Conservation (phyloP, 2,113 vertebrate genomes). For the Erythrolamprus reginae region DNA sequence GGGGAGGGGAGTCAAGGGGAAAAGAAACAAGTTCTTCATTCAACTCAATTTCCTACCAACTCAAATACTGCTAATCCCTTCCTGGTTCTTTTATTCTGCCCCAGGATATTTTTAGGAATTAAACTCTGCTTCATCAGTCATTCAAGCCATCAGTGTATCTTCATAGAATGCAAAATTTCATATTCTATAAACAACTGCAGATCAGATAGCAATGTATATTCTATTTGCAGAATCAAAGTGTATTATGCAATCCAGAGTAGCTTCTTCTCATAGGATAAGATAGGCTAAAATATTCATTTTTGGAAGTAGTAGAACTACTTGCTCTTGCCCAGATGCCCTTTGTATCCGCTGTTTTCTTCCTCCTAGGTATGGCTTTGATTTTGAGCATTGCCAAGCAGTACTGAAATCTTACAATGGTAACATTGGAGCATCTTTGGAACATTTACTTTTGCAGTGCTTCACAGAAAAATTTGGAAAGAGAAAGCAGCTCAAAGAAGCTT, state of each 20-base stretch:
- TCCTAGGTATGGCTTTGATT: constrained; percentile 87
- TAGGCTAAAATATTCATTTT: background rate
- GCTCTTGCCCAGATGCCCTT: background rate
- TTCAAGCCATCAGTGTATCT: background rate
- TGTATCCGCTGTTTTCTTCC: background rate
- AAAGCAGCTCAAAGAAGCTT: constrained; percentile 61
- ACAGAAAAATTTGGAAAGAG: constrained; percentile 76
- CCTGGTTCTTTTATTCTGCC: background rate
- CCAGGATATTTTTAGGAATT: background rate
- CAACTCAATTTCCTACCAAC: background rate
- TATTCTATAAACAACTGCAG: background rate
- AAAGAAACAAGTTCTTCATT: background rate
- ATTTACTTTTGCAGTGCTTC: constrained; percentile 82
- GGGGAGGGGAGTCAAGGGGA: background rate
- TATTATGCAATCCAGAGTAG: background rate
- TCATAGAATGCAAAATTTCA: background rate
- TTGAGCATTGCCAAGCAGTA: constrained; percentile 74
- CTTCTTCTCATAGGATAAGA: background rate
- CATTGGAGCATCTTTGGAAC: constrained; percentile 84
- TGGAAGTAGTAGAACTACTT: background rate
- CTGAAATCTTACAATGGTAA: constrained; percentile 80
- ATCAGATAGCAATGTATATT: background rate
- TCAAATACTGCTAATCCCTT: background rate
- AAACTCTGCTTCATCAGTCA: background rate
- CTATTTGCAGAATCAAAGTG: background rate